Conservation (phyloP, 2,888 invertebrate species). For the Pristionchus japonicus region DNA sequence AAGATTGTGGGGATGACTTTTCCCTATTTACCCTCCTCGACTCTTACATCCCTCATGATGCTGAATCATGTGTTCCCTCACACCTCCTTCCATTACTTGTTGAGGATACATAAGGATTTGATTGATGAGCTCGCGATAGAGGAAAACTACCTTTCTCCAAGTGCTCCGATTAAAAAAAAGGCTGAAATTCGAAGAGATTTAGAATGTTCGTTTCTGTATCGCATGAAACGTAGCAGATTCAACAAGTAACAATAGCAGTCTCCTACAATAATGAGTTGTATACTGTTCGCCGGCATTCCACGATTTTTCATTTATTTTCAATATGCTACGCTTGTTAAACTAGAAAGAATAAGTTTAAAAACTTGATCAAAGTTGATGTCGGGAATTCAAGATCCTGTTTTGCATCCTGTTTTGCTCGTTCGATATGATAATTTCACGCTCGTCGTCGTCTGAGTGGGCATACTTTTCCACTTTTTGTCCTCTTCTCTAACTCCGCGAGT, state of each 20-base stretch:
- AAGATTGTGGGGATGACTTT: not conserved
- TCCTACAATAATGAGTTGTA: no score
- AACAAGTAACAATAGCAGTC: not conserved
- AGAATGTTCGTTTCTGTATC: not conserved
- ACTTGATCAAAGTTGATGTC: no score
- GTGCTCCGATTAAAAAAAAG: no score
- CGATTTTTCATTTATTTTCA: no score
- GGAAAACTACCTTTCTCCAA: not conserved
- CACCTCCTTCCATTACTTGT: not conserved
- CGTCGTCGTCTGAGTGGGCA: not conserved
- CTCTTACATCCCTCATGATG: not conserved
- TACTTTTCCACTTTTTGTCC: not conserved
- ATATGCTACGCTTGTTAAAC: no score
- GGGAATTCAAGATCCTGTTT: no score
- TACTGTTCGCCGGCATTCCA: no score
- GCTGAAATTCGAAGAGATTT: not conserved
- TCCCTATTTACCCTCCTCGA: not conserved
- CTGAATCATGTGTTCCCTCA: not conserved
- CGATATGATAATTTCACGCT: not conserved
- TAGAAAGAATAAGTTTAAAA: no score
- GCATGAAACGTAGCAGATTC: not conserved
- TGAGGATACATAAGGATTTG: not conserved
- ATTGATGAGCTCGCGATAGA: not conserved
- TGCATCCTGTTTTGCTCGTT: not conserved
- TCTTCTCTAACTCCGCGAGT: no score